phyloP scores from a whole-genome alignment of 2,797 vertebrate genomes.

The Crotalus adamanteus region DNA sequence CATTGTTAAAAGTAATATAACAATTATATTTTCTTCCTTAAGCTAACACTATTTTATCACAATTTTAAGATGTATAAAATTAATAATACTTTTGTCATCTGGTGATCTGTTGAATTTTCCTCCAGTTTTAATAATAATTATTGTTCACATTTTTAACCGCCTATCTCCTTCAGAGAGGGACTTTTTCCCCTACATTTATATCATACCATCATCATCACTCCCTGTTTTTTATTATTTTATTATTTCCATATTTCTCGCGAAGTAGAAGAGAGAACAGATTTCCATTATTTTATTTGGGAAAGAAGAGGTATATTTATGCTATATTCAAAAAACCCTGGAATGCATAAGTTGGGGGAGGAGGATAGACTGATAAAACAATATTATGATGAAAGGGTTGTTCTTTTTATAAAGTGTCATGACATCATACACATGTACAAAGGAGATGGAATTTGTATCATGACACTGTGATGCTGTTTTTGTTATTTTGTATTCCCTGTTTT shows the following conservation, averaged over 20 bases:
- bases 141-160: too few species aligned
- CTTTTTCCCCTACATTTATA: not conserved
- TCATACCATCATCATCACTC: not conserved
- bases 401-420: not conserved
- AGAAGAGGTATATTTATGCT: not conserved
- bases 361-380: not conserved
- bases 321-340: not conserved
- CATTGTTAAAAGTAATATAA: not conserved
- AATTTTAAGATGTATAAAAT: not conserved
- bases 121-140: not conserved
- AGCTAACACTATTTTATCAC: not conserved
- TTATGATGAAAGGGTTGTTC: not conserved
- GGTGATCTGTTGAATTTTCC: not conserved
- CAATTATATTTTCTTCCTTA: not conserved
- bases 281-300: not conserved
- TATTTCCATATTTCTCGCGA: not conserved
- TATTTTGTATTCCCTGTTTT: not conserved
- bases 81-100: not conserved
- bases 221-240: not conserved
- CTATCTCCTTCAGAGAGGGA: too few species aligned
- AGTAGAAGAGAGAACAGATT: not conserved
- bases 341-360: not conserved
- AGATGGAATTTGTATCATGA: not conserved
- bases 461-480: not conserved
- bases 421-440: not conserved